A percentile compares a stretch with the other conserved stretches of the same genome.
phyloP scores from a whole-genome alignment of 2,888 invertebrate genomes.

The Lasioglossum calceatum region DNA sequence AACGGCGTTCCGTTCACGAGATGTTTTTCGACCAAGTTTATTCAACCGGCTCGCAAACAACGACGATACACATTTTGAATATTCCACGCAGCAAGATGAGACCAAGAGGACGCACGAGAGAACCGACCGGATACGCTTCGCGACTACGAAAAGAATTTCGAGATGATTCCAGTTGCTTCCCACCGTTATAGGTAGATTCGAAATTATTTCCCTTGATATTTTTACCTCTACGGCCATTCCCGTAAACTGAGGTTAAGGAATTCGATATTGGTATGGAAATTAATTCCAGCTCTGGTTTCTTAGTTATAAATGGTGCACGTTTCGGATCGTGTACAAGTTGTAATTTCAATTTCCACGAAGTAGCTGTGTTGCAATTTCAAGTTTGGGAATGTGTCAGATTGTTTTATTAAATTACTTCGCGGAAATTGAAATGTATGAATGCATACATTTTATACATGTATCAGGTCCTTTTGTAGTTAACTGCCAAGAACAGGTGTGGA shows the following conservation, averaged over 20 bases:
- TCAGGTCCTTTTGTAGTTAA: too few relatives aligned
- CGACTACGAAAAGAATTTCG: background rate
- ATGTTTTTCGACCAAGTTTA: background rate
- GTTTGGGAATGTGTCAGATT: background rate
- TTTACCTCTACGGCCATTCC: background rate
- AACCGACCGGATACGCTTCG: background rate
- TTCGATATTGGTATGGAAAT: background rate
- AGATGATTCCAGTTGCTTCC: background rate
- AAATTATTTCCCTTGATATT: background rate
- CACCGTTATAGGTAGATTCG: background rate
- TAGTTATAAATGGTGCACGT: background rate
- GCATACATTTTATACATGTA: too few relatives aligned
- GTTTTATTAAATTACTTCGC: background rate
- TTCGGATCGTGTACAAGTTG: background rate
- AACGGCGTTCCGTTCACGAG: slow-evolving; percentile 9
- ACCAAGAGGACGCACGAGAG: background rate
- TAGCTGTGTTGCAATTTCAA: background rate
- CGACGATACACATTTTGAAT: slow-evolving; percentile 22
- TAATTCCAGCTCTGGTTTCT: background rate
- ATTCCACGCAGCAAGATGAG: slow-evolving; percentile 5
- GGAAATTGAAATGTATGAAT: background rate
- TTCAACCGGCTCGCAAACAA: background rate
- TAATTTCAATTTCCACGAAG: background rate
- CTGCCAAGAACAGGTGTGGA: too few relatives aligned
- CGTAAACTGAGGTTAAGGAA: background rate